Conservation (phyloP, 1,140 invertebrate genomes). For the Leptinotarsa defecta region DNA sequence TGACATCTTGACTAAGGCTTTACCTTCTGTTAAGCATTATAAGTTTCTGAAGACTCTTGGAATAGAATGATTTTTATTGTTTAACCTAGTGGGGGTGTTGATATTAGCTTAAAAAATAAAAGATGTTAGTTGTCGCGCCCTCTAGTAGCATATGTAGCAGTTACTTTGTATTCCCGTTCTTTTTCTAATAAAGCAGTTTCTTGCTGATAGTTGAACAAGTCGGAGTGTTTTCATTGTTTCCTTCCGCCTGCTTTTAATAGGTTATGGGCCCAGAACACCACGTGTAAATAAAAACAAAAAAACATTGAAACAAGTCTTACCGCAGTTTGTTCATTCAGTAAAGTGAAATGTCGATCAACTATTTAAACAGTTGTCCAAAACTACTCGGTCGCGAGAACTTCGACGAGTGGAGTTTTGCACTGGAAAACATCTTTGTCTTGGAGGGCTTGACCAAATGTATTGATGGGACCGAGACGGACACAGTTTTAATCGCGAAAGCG, state of each 20-base stretch:
- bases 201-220: too few relatives aligned
- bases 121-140: too few relatives aligned
- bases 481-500: constrained; percentile 19
- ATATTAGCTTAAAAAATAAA: constrained; percentile 7
- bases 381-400: constrained; percentile 45
- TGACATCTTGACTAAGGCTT: constrained; percentile 11
- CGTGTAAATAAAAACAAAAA: too few relatives aligned
- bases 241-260: neutral
- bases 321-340: neutral
- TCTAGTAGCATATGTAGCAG: too few relatives aligned
- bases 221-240: neutral
- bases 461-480: constrained; percentile 19
- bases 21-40: neutral
- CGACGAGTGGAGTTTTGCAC: constrained; percentile 44
- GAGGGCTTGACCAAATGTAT: constrained; percentile 33
- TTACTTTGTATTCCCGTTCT: too few relatives aligned
- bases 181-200: too few relatives aligned
- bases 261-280: neutral
- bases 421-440: constrained; percentile 41
- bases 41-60: constrained; percentile 1
- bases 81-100: constrained; percentile 14
- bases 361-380: constrained; percentile 39
- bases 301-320: neutral
- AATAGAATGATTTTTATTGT: neutral
- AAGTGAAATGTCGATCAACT: constrained; percentile 28